Conservation (phyloP, 2,888 invertebrate genomes). For the Anthophora plumipes region DNA sequence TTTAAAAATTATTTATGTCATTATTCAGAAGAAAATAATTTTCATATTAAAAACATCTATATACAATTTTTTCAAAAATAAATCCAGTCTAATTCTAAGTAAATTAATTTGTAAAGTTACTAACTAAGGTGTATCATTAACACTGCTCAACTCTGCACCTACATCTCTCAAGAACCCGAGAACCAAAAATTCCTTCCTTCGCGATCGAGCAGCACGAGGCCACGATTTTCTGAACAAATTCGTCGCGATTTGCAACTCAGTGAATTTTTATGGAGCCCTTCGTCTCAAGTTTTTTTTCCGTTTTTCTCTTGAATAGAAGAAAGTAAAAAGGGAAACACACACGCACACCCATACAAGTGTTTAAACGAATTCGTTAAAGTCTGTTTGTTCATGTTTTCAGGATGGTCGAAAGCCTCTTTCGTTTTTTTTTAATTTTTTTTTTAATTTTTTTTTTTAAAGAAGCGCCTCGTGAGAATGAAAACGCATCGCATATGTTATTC, state of each 20-base stretch:
- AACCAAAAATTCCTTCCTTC: neutral
- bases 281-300: neutral
- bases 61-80: too few relatives aligned
- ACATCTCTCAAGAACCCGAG: neutral
- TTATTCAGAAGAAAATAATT: too few relatives aligned
- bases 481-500: neutral
- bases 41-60: too few relatives aligned
- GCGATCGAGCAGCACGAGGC: slow-evolving; percentile 3
- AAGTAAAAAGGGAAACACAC: neutral
- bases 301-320: neutral
- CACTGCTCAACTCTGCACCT: neutral
- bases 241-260: slow-evolving; percentile 1
- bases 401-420: too few relatives aligned
- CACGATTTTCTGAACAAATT: neutral
- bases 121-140: too few relatives aligned
- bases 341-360: neutral
- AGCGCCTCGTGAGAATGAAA: neutral
- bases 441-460: neutral
- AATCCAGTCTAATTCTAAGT: too few relatives aligned
- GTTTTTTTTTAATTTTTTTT: too few relatives aligned
- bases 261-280: neutral
- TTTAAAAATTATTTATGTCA: too few relatives aligned
- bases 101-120: too few relatives aligned
- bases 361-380: slow-evolving; percentile 25
- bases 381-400: neutral